phyloP scores from a whole-genome alignment of 2,113 vertebrate genomes.

The Saguinus imperator region DNA sequence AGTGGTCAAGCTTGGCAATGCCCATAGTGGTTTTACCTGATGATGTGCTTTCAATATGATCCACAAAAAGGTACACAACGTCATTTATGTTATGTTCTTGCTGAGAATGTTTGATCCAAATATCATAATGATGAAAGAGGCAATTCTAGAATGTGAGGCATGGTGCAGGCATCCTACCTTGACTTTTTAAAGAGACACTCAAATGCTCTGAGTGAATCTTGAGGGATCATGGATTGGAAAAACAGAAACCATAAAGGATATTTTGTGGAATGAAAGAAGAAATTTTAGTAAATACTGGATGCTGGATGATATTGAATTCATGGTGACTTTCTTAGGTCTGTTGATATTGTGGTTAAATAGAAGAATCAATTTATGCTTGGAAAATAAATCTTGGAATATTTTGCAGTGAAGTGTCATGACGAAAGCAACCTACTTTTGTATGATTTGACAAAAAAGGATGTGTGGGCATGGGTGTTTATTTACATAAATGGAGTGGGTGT shows the following conservation, averaged over 20 bases:
- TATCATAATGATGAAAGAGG: not conserved
- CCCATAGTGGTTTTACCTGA: not conserved
- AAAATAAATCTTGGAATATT: conserved; percentile 12
- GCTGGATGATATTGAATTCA: not conserved
- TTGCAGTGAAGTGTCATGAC: not conserved
- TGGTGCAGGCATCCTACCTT: not conserved
- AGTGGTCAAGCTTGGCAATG: not conserved
- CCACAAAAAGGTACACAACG: not conserved
- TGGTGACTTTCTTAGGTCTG: not conserved
- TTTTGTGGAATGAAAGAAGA: not conserved
- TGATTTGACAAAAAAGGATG: not conserved
- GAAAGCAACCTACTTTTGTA: not conserved
- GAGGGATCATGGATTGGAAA: not conserved
- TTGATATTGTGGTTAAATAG: not conserved
- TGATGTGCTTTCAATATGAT: not conserved
- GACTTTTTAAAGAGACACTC: not conserved
- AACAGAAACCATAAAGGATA: not conserved
- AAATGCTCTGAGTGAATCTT: not conserved
- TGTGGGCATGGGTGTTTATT: not conserved
- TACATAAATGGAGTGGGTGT: not conserved
- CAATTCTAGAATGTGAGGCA: not conserved
- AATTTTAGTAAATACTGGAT: not conserved
- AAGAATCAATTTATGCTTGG: not conserved
- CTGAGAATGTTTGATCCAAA: not conserved
- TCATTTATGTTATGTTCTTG: not conserved